Evolutionary conservation across 2,888 invertebrate species (phyloP).

Genomic region (Seira ritae): DNA sequence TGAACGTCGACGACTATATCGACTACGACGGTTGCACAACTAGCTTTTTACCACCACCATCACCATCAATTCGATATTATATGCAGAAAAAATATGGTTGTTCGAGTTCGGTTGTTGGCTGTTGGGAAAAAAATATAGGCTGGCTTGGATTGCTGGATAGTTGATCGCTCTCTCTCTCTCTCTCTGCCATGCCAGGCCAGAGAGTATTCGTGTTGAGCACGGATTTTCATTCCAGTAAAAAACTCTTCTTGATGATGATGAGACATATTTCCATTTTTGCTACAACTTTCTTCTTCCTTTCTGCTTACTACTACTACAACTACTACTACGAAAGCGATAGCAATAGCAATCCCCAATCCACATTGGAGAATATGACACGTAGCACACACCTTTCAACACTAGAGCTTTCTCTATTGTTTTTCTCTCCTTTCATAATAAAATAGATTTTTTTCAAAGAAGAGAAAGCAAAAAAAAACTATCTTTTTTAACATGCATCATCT

Average conservation of each 20-base stretch:
- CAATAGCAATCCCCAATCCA: too few relatives aligned
- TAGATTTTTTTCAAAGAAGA: background rate
- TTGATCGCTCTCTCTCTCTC: conserved; percentile 46
- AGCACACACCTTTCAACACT: conserved; percentile 59
- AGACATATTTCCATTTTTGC: conserved; percentile 50
- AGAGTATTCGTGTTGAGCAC: conserved; percentile 60
- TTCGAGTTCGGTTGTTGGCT: conserved; percentile 2
- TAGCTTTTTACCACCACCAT: conserved; percentile 12
- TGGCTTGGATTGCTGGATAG: conserved; percentile 30
- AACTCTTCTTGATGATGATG: conserved; percentile 44
- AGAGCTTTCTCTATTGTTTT: conserved; percentile 47
- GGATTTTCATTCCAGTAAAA: conserved; percentile 55
- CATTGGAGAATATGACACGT: conserved; percentile 38
- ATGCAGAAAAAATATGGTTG: background rate
- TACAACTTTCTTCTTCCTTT: background rate
- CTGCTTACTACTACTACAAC: too few relatives aligned
- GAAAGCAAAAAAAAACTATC: background rate
- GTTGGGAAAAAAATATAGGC: too few relatives aligned
- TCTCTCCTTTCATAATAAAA: background rate
- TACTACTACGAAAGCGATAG: too few relatives aligned
- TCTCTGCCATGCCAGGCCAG: too few relatives aligned
- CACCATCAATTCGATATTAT: background rate
- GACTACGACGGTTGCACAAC: conserved; percentile 43
- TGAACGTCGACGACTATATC: too few relatives aligned
- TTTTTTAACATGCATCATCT: background rate